Base-by-base conservation (phyloP, 2,113 vertebrate species). In the Psilopsiagon aymara region DNA sequence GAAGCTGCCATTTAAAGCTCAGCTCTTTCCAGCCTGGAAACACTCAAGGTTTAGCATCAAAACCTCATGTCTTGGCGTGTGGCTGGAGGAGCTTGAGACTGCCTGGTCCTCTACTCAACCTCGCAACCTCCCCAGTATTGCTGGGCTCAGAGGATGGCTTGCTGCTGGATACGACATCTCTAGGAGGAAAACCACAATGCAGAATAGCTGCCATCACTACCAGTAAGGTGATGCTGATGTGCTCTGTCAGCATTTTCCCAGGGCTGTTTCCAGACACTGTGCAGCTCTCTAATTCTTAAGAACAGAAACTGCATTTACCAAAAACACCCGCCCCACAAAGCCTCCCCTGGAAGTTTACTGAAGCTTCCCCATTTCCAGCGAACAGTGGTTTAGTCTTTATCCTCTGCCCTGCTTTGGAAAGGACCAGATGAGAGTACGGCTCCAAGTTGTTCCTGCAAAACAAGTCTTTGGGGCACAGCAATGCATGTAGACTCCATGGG, bases 401-500 rank as follows among this genome's bases (percentile, higher is more conserved):
- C 16, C 23, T 86, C 21, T 88, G 27, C 9, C 17, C 6, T 4
- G 5, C 55, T 73, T 81, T n/a, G 37, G 17, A 69, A 43, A 41
- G 43, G n/a, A 37, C 28, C 28, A n/a, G 14, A 6, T 70, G 31
- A 95, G 27, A 11, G 31, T 74, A n/a, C n/a, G 59, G 49, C 46
- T 92, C 59, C 49, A 78, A 21, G 49, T 77, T 81, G 27, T 77
- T 77, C 20, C 16, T 19, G 51, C 53, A 44, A 27, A 74, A 4
- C 55, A 52, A 66, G 17, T 35, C 29, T 2, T 5, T 74, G 81
- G 21, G 21, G 14, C 12, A 4, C 19, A 64, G 57, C 5, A 23
- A 43, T 27, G 20, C 2, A 1, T 0, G 2, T 49, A 62, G 60
- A 27, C 21, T 44, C 25, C 19, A 1, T 2, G 3, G 53, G 46